Evolutionary conservation across 1,140 invertebrate genomes (phyloP).

Genomic region (Halesus radiatus): DNA sequence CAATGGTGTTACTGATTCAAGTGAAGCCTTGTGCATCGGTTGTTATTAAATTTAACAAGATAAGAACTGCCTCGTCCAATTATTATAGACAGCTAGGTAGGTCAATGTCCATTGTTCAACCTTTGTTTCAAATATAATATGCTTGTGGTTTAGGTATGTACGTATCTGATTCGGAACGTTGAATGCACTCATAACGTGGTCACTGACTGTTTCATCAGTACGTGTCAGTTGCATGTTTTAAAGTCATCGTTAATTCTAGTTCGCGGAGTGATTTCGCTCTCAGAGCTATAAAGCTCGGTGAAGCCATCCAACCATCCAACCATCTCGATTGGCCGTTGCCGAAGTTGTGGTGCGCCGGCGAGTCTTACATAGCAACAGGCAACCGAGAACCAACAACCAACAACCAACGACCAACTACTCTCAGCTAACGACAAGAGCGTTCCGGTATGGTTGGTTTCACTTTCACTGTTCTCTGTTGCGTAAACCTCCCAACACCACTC

Average conservation of each 20-base stretch:
- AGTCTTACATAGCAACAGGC: conserved; percentile 19
- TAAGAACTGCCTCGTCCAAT: no score
- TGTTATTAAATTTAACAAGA: no score
- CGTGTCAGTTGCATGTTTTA: no score
- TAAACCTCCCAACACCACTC: conserved; percentile 2
- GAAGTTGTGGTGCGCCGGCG: background rate
- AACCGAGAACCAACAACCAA: background rate
- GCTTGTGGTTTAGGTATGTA: no score
- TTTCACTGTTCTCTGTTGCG: conserved; percentile 41
- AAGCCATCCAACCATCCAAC: background rate
- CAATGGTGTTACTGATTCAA: no score
- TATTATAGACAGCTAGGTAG: no score
- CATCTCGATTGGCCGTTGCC: background rate
- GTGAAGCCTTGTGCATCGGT: no score
- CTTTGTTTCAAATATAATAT: no score
- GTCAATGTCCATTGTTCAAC: no score
- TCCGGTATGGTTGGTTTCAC: conserved; percentile 26
- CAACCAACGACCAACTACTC: background rate
- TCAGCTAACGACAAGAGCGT: conserved; percentile 14
- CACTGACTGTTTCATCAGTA: no score
- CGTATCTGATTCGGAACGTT: no score
- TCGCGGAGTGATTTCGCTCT: conserved; percentile 4
- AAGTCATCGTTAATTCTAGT: background rate
- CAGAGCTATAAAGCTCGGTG: conserved; percentile 2
- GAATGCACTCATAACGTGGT: no score